Conservation (phyloP, 2,888 invertebrate genomes). For the Campoletis raptor region DNA sequence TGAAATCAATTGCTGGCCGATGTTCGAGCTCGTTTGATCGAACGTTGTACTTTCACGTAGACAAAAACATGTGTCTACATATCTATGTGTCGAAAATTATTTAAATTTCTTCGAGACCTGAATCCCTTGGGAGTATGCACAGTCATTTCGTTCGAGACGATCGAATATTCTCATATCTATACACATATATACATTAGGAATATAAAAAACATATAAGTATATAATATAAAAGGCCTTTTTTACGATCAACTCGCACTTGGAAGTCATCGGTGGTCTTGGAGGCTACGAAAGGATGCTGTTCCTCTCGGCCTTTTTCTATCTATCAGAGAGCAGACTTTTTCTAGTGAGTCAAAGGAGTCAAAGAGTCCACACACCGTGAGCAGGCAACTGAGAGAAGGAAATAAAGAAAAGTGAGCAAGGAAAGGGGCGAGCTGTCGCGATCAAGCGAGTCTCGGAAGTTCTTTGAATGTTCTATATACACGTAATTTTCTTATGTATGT, state of each 20-base stretch:
- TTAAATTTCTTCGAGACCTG: slow-evolving; percentile 59
- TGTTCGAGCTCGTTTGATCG: slow-evolving; percentile 36
- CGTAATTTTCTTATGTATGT: slow-evolving; percentile 6
- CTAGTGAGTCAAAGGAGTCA: slow-evolving; percentile 63
- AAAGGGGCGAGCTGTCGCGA: slow-evolving; percentile 62
- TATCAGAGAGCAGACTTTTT: slow-evolving; percentile 36
- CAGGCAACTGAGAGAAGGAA: slow-evolving; percentile 28
- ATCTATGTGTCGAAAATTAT: slow-evolving; percentile 54
- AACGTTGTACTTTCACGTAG: slow-evolving; percentile 8
- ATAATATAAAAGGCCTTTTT: neutral
- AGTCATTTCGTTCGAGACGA: slow-evolving; percentile 58
- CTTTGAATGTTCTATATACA: slow-evolving; percentile 52
- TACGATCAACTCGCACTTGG: slow-evolving; percentile 38
- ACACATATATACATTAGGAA: neutral
- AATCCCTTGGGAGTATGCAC: slow-evolving; percentile 54
- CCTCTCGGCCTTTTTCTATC: slow-evolving; percentile 52
- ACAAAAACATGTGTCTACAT: neutral
- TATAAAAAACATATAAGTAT: neutral
- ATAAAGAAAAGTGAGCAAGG: slow-evolving; percentile 49
- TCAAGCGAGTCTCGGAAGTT: slow-evolving; percentile 58
- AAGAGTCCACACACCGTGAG: slow-evolving; percentile 50
- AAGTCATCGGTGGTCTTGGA: slow-evolving; percentile 35
- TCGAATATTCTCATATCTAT: slow-evolving; percentile 11
- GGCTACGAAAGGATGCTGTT: slow-evolving; percentile 16
- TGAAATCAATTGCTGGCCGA: slow-evolving; percentile 64